These are phyloP conservation scores for Cantharis lateralis DNA, from an alignment of 2,888 invertebrate species.

Conservation along the genomic window DNA sequence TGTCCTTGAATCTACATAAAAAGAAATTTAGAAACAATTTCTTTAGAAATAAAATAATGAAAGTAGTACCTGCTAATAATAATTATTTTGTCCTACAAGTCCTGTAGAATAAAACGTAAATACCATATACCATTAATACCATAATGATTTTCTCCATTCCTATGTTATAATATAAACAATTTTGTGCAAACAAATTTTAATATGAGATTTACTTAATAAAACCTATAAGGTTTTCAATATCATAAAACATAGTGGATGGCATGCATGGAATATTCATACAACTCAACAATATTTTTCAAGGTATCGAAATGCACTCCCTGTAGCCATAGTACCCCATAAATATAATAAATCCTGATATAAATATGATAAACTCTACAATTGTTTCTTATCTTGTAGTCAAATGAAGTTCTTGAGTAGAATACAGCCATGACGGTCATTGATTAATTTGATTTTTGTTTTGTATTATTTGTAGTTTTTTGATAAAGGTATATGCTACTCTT, in stretches of 20 bases:
- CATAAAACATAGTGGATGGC: not conserved
- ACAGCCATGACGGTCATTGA: too few species aligned
- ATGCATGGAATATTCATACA: not conserved
- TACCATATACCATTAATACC: not conserved
- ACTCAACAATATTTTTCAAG: not conserved
- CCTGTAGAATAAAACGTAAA: not conserved
- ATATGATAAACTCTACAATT: too few species aligned
- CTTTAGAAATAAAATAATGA: too few species aligned
- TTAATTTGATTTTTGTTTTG: too few species aligned
- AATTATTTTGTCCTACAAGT: not conserved
- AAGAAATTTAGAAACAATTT: too few species aligned
- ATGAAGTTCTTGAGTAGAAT: too few species aligned
- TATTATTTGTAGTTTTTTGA: too few species aligned
- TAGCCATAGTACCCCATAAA: not conserved
- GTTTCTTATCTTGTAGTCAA: too few species aligned
- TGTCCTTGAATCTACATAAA: too few species aligned
- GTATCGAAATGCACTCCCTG: not conserved
- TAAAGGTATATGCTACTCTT: too few species aligned
- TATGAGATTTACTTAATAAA: not conserved
- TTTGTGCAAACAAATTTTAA: not conserved
- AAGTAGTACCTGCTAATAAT: not conserved
- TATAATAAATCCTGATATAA: too few species aligned
- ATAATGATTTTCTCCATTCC: not conserved
- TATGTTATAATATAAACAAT: too few species aligned
- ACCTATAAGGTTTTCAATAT: not conserved